These are phyloP conservation scores for Axis porcinus DNA, from an alignment of 2,113 vertebrate species.

Conservation along the genomic window DNA sequence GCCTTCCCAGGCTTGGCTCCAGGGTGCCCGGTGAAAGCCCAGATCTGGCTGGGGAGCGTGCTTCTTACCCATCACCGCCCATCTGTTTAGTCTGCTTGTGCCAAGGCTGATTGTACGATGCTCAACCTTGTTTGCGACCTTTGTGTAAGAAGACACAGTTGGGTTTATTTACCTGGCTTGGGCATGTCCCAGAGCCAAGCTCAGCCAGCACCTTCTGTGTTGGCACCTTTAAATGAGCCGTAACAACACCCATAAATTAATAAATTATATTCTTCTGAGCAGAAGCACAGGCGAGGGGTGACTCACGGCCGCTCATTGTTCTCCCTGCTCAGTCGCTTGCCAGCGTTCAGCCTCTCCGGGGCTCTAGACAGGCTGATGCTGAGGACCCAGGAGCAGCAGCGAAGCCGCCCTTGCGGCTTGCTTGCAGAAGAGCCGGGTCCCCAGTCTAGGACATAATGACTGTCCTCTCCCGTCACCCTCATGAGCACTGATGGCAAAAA, in stretches of 20 bases:
- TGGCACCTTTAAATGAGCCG: conserved; percentile 27
- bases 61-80: not conserved
- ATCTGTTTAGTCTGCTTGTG: not conserved
- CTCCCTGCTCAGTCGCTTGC: accelerated
- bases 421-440: accelerated
- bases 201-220: not conserved
- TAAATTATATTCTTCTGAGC: conserved; percentile 39
- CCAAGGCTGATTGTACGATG: not conserved
- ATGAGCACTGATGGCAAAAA: not conserved
- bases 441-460: not conserved
- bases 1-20: not conserved
- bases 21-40: accelerated
- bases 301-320: not conserved
- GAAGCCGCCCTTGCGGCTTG: accelerated
- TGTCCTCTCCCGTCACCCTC: not conserved
- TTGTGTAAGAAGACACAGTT: accelerated
- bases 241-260: conserved; percentile 11
- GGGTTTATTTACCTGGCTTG: conserved; percentile 14
- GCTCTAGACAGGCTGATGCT: not conserved
- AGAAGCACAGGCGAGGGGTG: not conserved
- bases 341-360: accelerated
- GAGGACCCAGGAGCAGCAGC: not conserved
- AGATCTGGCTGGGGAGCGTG: not conserved
- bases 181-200: not conserved
- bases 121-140: not conserved